Percentiles rank a stretch among this genome's conserved stretches.
Conservation (phyloP, 2,113 vertebrate genomes). For the Sinocyclocheilus maitianheensis region DNA sequence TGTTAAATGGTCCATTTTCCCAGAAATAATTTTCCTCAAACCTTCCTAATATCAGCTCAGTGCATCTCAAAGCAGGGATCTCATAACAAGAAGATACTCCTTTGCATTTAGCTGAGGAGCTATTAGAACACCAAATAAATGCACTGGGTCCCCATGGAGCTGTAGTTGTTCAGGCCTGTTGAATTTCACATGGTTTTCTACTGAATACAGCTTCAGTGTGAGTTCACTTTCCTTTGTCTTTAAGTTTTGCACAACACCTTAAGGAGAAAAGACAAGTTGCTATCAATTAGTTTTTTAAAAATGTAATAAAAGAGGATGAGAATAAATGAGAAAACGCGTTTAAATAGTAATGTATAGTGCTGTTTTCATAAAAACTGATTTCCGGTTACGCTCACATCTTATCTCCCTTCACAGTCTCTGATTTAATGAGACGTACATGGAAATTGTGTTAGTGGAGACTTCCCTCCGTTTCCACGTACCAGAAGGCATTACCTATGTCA, state of each 20-base stretch:
- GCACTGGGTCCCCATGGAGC: not conserved
- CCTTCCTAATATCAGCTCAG: not conserved
- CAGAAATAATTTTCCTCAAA: not conserved
- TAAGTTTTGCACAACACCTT: not conserved
- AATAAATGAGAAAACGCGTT: too few species aligned
- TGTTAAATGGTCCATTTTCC: constrained; percentile 33
- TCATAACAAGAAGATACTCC: constrained; percentile 3
- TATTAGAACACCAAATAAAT: not conserved
- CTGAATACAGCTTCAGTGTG: not conserved
- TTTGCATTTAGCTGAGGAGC: constrained; percentile 15
- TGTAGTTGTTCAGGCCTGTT: not conserved
- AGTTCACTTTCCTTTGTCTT: not conserved
- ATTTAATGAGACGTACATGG: constrained; percentile 2
- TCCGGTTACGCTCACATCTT: not conserved
- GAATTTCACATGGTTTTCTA: not conserved
- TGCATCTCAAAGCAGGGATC: constrained; percentile 20
- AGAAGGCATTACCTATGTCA: constrained; percentile 18
- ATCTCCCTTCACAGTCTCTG: not conserved
- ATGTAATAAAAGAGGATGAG: too few species aligned
- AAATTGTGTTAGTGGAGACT: constrained; percentile 9
- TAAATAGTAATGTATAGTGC: not conserved
- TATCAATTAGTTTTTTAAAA: not conserved
- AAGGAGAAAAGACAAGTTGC: not conserved
- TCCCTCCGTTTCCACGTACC: constrained; percentile 14
- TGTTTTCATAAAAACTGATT: not conserved